phyloP scores from a whole-genome alignment of 2,797 vertebrate genomes.

The Hozukius guyotensis region DNA sequence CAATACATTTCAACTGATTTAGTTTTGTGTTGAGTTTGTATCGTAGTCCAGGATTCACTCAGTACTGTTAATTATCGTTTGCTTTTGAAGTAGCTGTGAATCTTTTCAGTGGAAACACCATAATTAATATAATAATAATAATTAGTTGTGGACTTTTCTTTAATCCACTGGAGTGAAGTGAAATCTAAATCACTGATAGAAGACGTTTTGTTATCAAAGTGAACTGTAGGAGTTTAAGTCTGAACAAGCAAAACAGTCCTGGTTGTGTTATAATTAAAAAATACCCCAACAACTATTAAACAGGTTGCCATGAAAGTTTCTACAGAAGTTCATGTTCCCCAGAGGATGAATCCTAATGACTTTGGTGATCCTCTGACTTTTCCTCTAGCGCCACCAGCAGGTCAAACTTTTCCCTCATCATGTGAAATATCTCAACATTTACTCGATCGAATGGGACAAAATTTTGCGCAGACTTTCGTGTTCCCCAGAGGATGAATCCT shows the following conservation, averaged over 20 bases:
- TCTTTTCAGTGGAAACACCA: neutral
- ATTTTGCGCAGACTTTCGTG: neutral
- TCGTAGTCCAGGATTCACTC: too few species aligned
- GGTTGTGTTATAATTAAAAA: neutral
- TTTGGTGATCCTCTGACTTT: neutral
- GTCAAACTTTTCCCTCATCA: neutral
- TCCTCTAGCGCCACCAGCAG: neutral
- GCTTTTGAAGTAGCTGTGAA: neutral
- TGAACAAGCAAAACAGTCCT: neutral
- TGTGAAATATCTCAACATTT: neutral
- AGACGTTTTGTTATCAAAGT: neutral
- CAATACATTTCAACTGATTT: neutral
- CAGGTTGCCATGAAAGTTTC: neutral
- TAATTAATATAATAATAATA: too few species aligned
- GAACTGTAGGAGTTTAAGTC: neutral
- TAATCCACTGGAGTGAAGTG: neutral
- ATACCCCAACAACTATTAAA: neutral
- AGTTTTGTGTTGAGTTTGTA: neutral
- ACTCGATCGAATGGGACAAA: too few species aligned
- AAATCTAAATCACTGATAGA: neutral
- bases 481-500: neutral
- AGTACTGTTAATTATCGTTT: neutral
- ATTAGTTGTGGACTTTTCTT: neutral
- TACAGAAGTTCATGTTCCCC: neutral
- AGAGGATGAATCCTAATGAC: too few species aligned